Conservation (phyloP, 2,113 vertebrate genomes). For the Thryonomys swinderianus region DNA sequence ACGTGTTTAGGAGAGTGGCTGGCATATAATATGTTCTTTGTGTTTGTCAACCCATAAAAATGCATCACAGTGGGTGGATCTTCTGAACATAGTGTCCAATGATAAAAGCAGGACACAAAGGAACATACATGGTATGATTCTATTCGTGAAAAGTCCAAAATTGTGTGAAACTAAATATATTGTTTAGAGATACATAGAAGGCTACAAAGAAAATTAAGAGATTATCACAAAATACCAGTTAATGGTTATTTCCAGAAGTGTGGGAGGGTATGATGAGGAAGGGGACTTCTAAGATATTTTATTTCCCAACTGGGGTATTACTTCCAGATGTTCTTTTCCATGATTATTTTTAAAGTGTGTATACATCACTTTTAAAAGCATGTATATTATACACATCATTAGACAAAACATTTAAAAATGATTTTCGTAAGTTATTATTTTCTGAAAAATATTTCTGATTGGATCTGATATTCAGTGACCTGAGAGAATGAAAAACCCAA, state of each 20-base stretch:
- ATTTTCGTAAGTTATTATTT: conserved; percentile 48
- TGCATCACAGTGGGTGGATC: neutral
- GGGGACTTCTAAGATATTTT: neutral
- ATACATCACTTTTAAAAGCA: neutral
- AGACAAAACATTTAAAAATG: neutral
- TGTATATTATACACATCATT: neutral
- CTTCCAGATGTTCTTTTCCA: neutral
- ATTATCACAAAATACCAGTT: neutral
- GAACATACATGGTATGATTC: neutral
- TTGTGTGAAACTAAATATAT: neutral
- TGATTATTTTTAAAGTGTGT: neutral
- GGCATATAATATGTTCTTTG: neutral
- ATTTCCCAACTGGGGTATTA: neutral
- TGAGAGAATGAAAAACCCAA: conserved; percentile 37
- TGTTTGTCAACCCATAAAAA: neutral
- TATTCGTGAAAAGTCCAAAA: neutral
- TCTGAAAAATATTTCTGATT: conserved; percentile 55
- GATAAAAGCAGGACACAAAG: neutral
- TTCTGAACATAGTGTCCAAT: neutral
- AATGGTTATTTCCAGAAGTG: neutral
- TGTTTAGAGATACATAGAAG: neutral
- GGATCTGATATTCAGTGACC: conserved; percentile 49
- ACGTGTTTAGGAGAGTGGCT: neutral
- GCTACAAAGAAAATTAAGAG: conserved; percentile 12
- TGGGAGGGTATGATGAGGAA: neutral